A percentile compares a stretch with the other conserved stretches of the same genome.
These are phyloP conservation scores for Anguilla megastoma DNA, from an alignment of 2,797 vertebrate genomes.

Conservation along the genomic window DNA sequence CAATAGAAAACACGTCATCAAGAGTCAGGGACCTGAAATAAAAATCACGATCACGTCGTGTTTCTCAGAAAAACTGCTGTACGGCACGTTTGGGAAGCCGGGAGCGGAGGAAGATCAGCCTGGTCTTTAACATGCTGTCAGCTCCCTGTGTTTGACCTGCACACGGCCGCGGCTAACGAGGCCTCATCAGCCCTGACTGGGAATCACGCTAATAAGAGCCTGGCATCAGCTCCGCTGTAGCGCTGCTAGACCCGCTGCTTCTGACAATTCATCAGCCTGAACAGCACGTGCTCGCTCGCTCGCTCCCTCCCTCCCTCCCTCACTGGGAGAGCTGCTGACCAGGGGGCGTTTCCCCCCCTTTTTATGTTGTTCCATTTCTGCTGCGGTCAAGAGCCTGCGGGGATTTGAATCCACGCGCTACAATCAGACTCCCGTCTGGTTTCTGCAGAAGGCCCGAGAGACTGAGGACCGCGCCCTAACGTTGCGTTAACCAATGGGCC, in stretches of 20 bases:
- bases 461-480: neutral
- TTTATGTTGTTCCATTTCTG: neutral
- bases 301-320: neutral
- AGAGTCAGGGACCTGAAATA: neutral
- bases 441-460: neutral
- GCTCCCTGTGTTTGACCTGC: neutral
- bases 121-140: slow-evolving; percentile 11
- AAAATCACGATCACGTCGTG: neutral
- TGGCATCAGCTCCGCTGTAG: neutral
- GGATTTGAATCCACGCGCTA: neutral
- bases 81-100: neutral
- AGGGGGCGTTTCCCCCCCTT: neutral
- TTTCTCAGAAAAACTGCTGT: neutral
- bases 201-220: neutral
- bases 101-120: neutral
- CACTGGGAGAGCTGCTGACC: neutral
- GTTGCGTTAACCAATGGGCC: neutral
- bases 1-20: neutral
- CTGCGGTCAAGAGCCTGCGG: neutral
- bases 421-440: neutral
- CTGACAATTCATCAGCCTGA: neutral
- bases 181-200: neutral
- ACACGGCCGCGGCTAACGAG: neutral
- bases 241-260: neutral
- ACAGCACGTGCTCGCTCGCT: neutral